These are phyloP conservation scores for Pediacus dermestoides DNA, from an alignment of 2,888 invertebrate species.

Conservation along the genomic window DNA sequence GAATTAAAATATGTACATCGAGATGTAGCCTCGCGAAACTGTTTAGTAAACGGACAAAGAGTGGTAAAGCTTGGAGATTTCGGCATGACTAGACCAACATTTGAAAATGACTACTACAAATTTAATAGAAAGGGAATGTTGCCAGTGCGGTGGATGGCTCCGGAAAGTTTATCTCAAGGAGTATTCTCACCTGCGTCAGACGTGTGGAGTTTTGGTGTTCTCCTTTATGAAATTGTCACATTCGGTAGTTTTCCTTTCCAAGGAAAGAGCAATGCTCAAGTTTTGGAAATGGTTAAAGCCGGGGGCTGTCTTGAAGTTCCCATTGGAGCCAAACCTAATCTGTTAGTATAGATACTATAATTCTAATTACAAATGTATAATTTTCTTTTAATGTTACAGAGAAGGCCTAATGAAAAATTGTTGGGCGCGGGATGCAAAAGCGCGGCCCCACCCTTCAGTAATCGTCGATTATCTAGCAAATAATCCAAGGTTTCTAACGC, in stretches of 20 bases:
- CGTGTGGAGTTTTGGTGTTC: conserved; percentile 86
- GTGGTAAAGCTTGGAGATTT: conserved; percentile 84
- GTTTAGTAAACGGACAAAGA: conserved; percentile 64
- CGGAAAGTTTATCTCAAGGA: conserved; percentile 78
- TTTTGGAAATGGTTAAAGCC: conserved; percentile 72
- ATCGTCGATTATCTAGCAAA: conserved; percentile 78
- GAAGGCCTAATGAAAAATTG: conserved; percentile 73
- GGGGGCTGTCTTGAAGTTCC: conserved; percentile 75
- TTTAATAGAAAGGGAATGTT: conserved; percentile 67
- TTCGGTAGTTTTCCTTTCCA: conserved; percentile 90
- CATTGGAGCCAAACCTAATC: conserved; percentile 69
- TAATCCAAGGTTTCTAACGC: conserved; percentile 70
- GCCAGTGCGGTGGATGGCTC: conserved; percentile 75
- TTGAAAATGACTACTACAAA: conserved; percentile 84
- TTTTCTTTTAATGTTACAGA: conserved; percentile 49
- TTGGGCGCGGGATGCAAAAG: conserved; percentile 68
- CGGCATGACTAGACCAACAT: conserved; percentile 87
- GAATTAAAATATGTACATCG: conserved; percentile 85
- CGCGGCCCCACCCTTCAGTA: conserved; percentile 72
- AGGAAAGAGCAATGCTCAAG: conserved; percentile 81
- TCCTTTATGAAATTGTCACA: conserved; percentile 84
- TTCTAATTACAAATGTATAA: conserved; percentile 8
- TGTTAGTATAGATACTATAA: conserved; percentile 60
- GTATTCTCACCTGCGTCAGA: conserved; percentile 84
- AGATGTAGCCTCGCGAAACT: conserved; percentile 75